phyloP scores from a whole-genome alignment of 1,140 invertebrate genomes.

The Thalassaphorura encarpata region DNA sequence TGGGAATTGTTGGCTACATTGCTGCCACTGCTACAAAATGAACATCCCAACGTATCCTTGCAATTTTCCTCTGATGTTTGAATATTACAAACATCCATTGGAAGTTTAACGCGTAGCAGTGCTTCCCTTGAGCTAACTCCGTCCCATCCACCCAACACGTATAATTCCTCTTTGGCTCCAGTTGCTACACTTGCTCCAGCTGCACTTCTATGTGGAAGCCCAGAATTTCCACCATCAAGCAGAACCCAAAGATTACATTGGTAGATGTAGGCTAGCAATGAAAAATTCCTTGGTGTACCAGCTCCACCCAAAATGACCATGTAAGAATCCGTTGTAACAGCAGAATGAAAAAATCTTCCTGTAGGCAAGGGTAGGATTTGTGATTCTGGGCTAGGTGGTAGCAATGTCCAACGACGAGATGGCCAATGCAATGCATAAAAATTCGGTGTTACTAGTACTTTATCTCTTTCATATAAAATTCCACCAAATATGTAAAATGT shows the following conservation, averaged over 20 bases:
- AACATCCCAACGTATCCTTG: conserved; percentile 60
- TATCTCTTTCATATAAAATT: conserved; percentile 60
- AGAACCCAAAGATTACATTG: conserved; percentile 80
- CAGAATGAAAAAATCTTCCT: conserved; percentile 75
- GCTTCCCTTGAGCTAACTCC: conserved; percentile 14
- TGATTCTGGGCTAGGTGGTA: conserved; percentile 55
- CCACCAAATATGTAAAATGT: conserved; percentile 88
- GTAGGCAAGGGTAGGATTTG: conserved; percentile 43
- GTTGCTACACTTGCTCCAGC: conserved; percentile 43
- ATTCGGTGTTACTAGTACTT: conserved; percentile 58
- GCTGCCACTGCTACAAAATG: conserved; percentile 52
- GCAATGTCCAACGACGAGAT: conserved; percentile 60
- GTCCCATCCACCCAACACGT: conserved; percentile 55
- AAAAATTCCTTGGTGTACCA: conserved; percentile 4
- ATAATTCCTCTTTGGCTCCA: conserved; percentile 59
- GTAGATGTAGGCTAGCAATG: conserved; percentile 65
- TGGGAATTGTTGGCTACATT: conserved; percentile 34
- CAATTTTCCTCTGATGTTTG: conserved; percentile 23
- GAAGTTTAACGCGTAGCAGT: conserved; percentile 12
- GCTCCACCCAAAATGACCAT: conserved; percentile 67
- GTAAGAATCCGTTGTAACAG: conserved; percentile 72
- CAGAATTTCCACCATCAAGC: conserved; percentile 21
- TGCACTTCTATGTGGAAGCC: conserved; percentile 7
- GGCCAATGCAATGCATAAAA: conserved; percentile 67
- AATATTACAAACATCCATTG: conserved; percentile 25